phyloP scores from a whole-genome alignment of 35 echinoderm and acorn worm species.

The Ptychodera flava region DNA sequence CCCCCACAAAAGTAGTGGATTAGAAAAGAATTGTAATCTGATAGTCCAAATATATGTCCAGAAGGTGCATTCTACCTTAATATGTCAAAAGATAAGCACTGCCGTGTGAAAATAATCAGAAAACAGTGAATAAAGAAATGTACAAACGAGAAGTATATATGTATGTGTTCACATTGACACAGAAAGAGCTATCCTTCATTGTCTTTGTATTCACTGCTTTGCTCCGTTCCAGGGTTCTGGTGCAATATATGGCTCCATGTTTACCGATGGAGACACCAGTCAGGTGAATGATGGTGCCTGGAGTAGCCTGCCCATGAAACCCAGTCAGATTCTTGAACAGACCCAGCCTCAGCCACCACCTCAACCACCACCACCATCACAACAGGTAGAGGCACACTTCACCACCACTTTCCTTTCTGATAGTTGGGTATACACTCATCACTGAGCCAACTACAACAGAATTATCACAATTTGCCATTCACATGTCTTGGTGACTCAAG shows the following conservation, averaged over 20 bases:
- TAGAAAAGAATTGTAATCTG: not conserved
- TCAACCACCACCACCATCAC: not conserved
- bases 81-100: not conserved
- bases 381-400: no score
- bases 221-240: not conserved
- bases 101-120: not conserved
- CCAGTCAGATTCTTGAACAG: not conserved
- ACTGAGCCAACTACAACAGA: no score
- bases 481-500: no score
- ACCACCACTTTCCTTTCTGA: no score
- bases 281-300: not conserved
- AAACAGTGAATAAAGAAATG: not conserved
- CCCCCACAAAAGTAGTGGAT: no score
- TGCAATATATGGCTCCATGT: not conserved
- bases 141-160: not conserved
- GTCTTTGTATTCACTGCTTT: no score
- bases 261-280: not conserved
- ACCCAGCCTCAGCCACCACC: not conserved
- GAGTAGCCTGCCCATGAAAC: not conserved
- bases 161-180: not conserved
- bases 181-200: no score
- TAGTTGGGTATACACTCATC: no score
- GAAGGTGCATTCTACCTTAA: not conserved
- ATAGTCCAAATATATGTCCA: not conserved
- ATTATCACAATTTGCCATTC: no score